These are phyloP conservation scores for Galerucella pusilla DNA, from an alignment of 2,888 invertebrate genomes.

Conservation along the genomic window DNA sequence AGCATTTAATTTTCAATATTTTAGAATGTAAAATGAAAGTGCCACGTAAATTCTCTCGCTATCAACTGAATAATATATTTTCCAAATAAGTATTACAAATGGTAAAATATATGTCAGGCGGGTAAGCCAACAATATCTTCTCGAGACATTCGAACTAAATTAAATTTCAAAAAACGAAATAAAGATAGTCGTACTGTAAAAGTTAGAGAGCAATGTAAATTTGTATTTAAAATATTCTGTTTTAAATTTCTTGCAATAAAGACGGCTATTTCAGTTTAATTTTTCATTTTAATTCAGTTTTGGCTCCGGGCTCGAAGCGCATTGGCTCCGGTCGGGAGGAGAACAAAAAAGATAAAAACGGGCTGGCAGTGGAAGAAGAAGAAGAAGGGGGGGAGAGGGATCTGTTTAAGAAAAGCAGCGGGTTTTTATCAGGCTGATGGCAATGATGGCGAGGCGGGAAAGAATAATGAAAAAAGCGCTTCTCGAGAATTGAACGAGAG, in stretches of 20 bases:
- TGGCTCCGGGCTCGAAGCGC: constrained; percentile 45
- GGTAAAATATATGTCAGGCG: constrained; percentile 13
- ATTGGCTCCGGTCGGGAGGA: constrained; percentile 38
- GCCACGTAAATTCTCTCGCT: too few relatives aligned
- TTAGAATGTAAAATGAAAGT: too few relatives aligned
- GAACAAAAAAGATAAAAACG: constrained; percentile 31
- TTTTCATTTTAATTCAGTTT: constrained; percentile 62
- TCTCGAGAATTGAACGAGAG: constrained; percentile 39
- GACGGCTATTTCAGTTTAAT: constrained; percentile 61
- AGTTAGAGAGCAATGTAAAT: constrained; percentile 52
- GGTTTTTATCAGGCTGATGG: constrained; percentile 44
- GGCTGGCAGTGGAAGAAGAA: not conserved
- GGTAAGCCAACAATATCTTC: constrained; percentile 25
- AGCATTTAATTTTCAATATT: too few relatives aligned
- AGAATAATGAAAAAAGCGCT: constrained; percentile 51
- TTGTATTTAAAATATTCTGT: constrained; percentile 59
- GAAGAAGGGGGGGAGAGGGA: constrained; percentile 13
- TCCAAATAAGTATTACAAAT: constrained; percentile 2
- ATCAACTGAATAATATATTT: too few relatives aligned
- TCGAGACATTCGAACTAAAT: constrained; percentile 39
- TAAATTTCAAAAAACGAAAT: constrained; percentile 42
- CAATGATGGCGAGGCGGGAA: constrained; percentile 38
- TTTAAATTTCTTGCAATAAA: constrained; percentile 61
- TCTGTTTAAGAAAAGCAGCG: constrained; percentile 50
- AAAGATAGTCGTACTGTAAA: constrained; percentile 38